phyloP scores from a whole-genome alignment of 2,797 vertebrate species.

The Calcarius lapponicus region DNA sequence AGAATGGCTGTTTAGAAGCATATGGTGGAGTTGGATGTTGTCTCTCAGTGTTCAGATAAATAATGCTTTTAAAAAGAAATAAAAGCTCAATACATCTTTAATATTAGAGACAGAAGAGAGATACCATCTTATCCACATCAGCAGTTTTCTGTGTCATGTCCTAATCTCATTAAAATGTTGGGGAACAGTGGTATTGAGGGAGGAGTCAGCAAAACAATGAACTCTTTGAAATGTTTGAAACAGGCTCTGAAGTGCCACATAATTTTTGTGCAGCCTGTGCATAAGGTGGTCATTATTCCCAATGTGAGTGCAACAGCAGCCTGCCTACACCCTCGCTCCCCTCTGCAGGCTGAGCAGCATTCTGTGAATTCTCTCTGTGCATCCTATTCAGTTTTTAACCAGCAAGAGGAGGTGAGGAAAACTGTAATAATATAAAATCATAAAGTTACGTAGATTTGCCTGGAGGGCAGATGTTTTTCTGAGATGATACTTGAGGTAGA shows the following conservation, averaged over 20 bases:
- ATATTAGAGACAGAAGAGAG: not conserved
- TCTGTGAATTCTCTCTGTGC: not conserved
- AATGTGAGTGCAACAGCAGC: not conserved
- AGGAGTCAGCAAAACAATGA: not conserved
- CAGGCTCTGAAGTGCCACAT: rapidly evolving
- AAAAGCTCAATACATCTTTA: not conserved
- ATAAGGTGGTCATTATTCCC: not conserved
- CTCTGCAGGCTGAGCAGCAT: rapidly evolving
- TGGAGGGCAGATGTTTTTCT: not conserved
- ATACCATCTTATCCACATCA: not conserved
- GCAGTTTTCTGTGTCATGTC: not conserved
- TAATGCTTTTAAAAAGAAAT: not conserved
- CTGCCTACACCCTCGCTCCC: not conserved
- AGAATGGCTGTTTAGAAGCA: not conserved
- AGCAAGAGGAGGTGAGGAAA: not conserved
- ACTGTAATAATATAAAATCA: not conserved
- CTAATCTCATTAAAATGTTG: conserved; percentile 6
- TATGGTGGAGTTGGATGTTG: rapidly evolving
- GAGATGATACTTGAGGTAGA: not conserved
- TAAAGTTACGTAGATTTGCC: not conserved
- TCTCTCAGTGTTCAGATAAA: not conserved
- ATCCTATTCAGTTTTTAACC: not conserved
- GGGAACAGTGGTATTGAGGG: not conserved
- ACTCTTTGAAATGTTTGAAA: not conserved
- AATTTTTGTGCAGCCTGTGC: not conserved